phyloP scores from a whole-genome alignment of 2,888 invertebrate genomes.

The Drosophila eohydei region DNA sequence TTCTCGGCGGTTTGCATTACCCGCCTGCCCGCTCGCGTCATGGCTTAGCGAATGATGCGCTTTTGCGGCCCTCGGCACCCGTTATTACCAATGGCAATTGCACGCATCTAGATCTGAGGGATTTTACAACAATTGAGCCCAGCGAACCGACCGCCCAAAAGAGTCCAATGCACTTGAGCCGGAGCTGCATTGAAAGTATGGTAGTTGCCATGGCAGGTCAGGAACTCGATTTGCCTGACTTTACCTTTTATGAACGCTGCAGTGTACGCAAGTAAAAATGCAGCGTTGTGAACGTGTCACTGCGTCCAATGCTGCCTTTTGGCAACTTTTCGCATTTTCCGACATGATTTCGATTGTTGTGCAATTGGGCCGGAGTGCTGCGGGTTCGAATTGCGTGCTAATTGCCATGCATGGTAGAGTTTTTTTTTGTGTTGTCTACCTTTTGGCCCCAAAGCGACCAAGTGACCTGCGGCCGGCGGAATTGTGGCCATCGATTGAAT shows the following conservation, averaged over 20 bases:
- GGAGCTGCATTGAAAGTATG: constrained; percentile 7
- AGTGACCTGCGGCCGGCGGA: constrained; percentile 37
- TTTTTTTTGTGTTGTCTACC: constrained; percentile 44
- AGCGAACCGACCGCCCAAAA: constrained; percentile 33
- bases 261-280: not conserved
- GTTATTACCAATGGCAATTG: constrained; percentile 8
- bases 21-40: not conserved
- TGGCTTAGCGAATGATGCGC: constrained; percentile 5
- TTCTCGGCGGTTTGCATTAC: constrained; percentile 15
- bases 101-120: constrained; percentile 21
- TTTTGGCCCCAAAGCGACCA: constrained; percentile 37
- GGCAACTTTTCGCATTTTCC: constrained; percentile 68
- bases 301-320: constrained; percentile 47
- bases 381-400: constrained; percentile 41
- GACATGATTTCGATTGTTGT: constrained; percentile 55
- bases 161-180: constrained; percentile 25
- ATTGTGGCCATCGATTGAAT: constrained; percentile 41
- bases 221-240: constrained; percentile 34
- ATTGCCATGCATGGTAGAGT: constrained; percentile 62
- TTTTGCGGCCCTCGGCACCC: constrained; percentile 13
- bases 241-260: constrained; percentile 12
- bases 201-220: constrained; percentile 29
- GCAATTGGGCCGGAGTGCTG: constrained; percentile 14
- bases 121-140: constrained; percentile 60
- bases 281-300: constrained; percentile 10